Percentiles rank a stretch among this genome's conserved stretches.
Conservation (phyloP, 2,113 vertebrate species). For the Amphilophus citrinellus region DNA sequence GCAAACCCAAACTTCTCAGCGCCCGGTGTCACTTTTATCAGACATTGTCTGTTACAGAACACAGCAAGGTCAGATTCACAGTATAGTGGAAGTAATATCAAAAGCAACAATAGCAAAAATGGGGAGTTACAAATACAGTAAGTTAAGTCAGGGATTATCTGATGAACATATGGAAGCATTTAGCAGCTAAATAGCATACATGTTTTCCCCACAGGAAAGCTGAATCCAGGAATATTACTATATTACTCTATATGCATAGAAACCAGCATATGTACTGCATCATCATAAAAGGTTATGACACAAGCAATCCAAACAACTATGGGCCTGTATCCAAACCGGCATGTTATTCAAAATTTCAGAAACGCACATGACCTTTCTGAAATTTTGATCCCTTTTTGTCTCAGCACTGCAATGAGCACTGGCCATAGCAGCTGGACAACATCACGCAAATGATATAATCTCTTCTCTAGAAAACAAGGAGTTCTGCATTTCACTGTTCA, state of each 20-base stretch:
- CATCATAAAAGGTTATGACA: background rate
- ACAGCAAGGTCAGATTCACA: background rate
- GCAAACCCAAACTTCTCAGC: background rate
- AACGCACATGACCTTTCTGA: background rate
- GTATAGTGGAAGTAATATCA: background rate
- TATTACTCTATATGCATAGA: background rate
- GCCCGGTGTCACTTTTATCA: background rate
- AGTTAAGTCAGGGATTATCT: background rate
- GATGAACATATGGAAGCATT: background rate
- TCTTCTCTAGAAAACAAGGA: background rate
- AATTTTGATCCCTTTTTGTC: background rate
- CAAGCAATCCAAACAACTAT: background rate
- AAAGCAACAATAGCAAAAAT: accelerated
- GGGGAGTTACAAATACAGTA: background rate
- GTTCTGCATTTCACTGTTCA: background rate
- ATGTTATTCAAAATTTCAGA: background rate
- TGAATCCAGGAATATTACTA: background rate
- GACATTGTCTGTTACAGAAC: background rate
- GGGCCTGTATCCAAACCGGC: background rate
- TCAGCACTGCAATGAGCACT: background rate
- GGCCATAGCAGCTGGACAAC: background rate
- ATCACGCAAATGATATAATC: background rate
- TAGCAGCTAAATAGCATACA: background rate
- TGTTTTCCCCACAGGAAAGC: no score
- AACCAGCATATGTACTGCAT: background rate